phyloP scores from a whole-genome alignment of 1,140 invertebrate species.

The Platyura marginata region DNA sequence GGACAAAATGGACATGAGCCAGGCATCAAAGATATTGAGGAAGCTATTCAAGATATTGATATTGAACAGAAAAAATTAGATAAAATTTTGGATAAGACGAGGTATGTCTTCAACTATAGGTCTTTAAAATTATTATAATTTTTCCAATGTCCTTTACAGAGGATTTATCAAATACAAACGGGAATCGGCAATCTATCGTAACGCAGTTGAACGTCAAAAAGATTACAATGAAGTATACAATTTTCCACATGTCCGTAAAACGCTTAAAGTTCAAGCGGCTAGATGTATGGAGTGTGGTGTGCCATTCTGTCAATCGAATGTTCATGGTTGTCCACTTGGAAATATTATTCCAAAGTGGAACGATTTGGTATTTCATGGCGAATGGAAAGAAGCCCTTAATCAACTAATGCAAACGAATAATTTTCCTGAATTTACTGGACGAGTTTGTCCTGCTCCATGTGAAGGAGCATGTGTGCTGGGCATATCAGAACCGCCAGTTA shows the following conservation, averaged over 20 bases:
- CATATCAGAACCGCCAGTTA: slow-evolving; percentile 89
- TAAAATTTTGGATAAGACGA: slow-evolving; percentile 74
- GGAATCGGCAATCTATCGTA: slow-evolving; percentile 67
- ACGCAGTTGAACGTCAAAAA: slow-evolving; percentile 61
- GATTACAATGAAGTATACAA: slow-evolving; percentile 98
- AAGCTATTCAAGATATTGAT: slow-evolving; percentile 53
- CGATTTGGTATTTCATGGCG: slow-evolving; percentile 81
- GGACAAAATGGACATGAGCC: slow-evolving; percentile 24
- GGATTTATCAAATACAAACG: slow-evolving; percentile 94
- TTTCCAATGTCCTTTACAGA: no score
- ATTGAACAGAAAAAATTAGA: slow-evolving; percentile 61
- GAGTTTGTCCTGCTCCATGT: slow-evolving; percentile 96
- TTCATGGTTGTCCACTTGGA: slow-evolving; percentile 87
- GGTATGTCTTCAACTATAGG: no score
- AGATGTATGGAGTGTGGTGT: slow-evolving; percentile 99
- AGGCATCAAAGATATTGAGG: slow-evolving; percentile 70
- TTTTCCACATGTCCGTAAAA: slow-evolving; percentile 66
- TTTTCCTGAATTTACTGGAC: slow-evolving; percentile 97
- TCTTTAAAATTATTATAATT: no score
- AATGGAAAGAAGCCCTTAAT: slow-evolving; percentile 93
- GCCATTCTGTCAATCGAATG: slow-evolving; percentile 91
- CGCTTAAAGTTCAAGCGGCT: slow-evolving; percentile 79
- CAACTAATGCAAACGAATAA: slow-evolving; percentile 97
- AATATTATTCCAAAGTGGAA: slow-evolving; percentile 99
- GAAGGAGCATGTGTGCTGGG: slow-evolving; percentile 96